phyloP scores from a whole-genome alignment of 2,113 vertebrate genomes.

The Brienomyrus longianalis region DNA sequence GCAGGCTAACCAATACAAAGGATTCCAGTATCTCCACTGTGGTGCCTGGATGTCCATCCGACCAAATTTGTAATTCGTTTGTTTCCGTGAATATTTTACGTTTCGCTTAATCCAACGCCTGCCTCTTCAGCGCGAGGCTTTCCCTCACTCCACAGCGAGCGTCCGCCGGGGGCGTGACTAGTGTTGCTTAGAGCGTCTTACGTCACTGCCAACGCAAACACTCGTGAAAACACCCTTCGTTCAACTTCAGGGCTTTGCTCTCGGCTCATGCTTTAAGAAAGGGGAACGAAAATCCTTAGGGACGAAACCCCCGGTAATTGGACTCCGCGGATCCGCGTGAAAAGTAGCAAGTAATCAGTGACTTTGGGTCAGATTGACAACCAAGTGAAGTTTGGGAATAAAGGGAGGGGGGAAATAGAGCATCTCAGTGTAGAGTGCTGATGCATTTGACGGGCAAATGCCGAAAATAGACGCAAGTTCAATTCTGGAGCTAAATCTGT shows the following conservation, averaged over 20 bases:
- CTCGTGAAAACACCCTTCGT: neutral
- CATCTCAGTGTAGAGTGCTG: neutral
- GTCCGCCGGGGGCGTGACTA: constrained; percentile 22
- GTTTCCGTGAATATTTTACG: neutral
- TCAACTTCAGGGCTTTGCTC: neutral
- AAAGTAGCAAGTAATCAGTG: neutral
- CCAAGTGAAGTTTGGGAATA: neutral
- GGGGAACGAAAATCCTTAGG: neutral
- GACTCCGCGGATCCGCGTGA: neutral
- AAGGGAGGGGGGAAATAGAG: neutral
- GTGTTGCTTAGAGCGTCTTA: neutral
- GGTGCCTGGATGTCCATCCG: constrained; percentile 2
- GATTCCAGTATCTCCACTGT: neutral
- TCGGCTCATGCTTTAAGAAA: neutral
- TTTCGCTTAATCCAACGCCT: constrained; percentile 6
- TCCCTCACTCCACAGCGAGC: constrained; percentile 12
- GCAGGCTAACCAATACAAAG: neutral
- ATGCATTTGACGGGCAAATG: neutral
- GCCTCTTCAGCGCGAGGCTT: constrained; percentile 19
- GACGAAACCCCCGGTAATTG: neutral
- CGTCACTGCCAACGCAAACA: neutral
- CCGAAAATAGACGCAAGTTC: neutral
- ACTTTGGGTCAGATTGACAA: neutral
- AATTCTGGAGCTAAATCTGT: neutral
- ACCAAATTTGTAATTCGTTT: neutral